Evolutionary conservation across 2,113 vertebrate genomes (phyloP).

Genomic region (Cavia aperea): DNA sequence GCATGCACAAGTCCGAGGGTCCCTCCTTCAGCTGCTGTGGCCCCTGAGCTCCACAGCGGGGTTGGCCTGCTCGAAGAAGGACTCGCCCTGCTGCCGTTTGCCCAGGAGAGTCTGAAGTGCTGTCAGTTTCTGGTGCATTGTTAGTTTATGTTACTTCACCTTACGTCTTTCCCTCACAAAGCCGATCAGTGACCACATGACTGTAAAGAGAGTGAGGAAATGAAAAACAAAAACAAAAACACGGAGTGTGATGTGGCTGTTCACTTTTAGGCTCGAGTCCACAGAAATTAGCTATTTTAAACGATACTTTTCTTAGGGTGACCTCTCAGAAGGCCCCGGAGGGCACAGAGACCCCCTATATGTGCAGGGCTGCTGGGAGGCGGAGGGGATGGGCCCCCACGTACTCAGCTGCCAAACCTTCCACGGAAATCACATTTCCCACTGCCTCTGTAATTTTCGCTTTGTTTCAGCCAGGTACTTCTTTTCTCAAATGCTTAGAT

Average conservation of each 20-base stretch:
- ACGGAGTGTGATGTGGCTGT: background rate
- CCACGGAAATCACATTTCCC: background rate
- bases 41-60: too few species aligned
- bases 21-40: background rate
- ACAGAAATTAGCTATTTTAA: background rate
- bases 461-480: background rate
- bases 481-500: background rate
- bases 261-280: background rate
- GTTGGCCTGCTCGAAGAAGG: rapidly evolving
- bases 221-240: background rate
- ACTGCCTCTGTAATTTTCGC: background rate
- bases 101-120: background rate
- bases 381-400: too few species aligned
- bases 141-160: background rate
- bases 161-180: background rate
- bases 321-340: background rate
- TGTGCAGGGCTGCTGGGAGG: rapidly evolving
- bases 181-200: background rate
- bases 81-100: background rate
- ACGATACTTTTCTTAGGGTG: background rate
- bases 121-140: rapidly evolving
- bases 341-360: background rate
- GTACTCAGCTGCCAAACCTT: background rate
- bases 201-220: background rate
- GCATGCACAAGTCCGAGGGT: background rate